Evolutionary conservation across 2,888 invertebrate genomes (phyloP).

Genomic region (Dolichomitus sp.): DNA sequence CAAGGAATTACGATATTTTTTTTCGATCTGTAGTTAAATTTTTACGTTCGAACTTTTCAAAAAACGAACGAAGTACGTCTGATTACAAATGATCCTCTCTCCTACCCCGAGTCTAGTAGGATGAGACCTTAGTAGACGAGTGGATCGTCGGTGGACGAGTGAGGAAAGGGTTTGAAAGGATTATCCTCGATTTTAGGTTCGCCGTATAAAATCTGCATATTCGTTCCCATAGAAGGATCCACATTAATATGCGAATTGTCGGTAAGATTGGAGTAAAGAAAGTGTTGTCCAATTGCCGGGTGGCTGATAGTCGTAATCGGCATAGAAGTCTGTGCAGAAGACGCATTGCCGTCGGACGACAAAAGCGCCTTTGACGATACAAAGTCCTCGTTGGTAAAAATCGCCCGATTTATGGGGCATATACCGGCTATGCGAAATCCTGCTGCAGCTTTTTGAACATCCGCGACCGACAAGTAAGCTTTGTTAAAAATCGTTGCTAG

Average conservation of each 20-base stretch:
- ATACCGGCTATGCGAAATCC: slow-evolving; percentile 65
- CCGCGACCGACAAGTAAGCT: slow-evolving; percentile 61
- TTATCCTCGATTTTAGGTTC: slow-evolving; percentile 46
- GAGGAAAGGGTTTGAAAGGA: slow-evolving; percentile 62
- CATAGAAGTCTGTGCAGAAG: background rate
- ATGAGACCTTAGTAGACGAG: slow-evolving; percentile 45
- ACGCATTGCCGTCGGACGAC: background rate
- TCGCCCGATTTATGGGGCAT: slow-evolving; percentile 61
- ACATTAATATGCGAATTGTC: slow-evolving; percentile 41
- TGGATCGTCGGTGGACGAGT: slow-evolving; percentile 56
- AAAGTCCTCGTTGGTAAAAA: slow-evolving; percentile 64
- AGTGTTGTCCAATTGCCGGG: slow-evolving; percentile 54
- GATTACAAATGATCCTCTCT: background rate
- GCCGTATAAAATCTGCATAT: slow-evolving; percentile 50
- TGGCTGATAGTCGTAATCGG: slow-evolving; percentile 13
- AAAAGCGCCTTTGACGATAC: slow-evolving; percentile 44
- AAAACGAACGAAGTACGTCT: slow-evolving; percentile 12
- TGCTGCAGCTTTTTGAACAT: slow-evolving; percentile 54
- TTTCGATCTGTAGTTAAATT: background rate
- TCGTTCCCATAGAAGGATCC: slow-evolving; percentile 30
- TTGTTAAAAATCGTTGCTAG: slow-evolving; percentile 64
- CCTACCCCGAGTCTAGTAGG: no score
- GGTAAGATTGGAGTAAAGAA: slow-evolving; percentile 47
- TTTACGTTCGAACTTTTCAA: background rate
- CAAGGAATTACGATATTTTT: slow-evolving; percentile 2